Evolutionary conservation across 2,797 vertebrate species (phyloP), one percentile per base, ranked within the genome.

Genomic region (Fistularia commersonii): DNA sequence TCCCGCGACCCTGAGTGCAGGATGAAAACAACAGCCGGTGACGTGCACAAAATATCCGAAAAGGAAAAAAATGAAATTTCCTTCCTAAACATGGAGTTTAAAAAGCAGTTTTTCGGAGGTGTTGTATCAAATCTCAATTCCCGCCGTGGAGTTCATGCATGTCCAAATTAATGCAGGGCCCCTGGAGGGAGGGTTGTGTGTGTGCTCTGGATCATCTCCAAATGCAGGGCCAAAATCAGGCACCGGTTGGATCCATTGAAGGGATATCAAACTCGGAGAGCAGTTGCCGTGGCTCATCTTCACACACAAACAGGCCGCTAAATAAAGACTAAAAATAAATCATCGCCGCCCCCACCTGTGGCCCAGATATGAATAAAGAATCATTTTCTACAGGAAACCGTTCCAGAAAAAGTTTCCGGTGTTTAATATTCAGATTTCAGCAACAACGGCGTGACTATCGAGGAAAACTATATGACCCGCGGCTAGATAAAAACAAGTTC

Each of bases 201-300:
- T n/a, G n/a, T n/a, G n/a, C n/a, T 10, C 13, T 12, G 39, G 37
- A n/a, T 41, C 44, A 31, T 39, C 32, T 23, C 1, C 1, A 39
- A 34, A 15, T 31, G 23, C 8, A 37, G 45, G 3, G 7, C 32
- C n/a, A n/a, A n/a, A n/a, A n/a, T 42, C 6, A 1, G 11, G 54
- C 31, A 11, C 57, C 41, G 52, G 48, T 12, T 6, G 41, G 14
- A 40, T 39, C 35, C 45, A 56, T 55, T 39, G 37, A 48, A 55
- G 44, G 0, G 53, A 76, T 57, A 63, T 73, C 13, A 71, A 72
- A 65, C 56, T 61, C 58, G 39, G n/a, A 44, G 61, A 11, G 58
- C 74, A 83, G 76, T 73, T 77, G 80, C 39, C 80, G 51, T 8
- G 45, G 39, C 57, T n/a, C 51, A 34, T 67, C 62, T 48, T 3